phyloP scores from a whole-genome alignment of 2,113 vertebrate species.

The Clarias gariepinus region DNA sequence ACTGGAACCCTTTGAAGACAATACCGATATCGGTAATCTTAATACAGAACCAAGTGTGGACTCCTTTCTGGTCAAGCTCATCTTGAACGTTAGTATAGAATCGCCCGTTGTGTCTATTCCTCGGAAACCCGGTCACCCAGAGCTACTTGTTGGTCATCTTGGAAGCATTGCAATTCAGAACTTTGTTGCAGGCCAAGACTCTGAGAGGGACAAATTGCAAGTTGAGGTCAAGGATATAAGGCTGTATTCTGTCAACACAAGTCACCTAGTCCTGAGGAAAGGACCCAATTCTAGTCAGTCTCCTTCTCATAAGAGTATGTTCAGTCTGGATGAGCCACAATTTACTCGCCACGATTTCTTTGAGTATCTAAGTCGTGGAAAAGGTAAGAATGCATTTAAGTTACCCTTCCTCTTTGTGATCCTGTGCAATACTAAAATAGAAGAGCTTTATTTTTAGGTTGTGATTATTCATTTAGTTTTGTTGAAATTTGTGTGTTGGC shows the following conservation, averaged over 20 bases:
- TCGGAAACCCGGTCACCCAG: constrained; percentile 88
- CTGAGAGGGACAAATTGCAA: constrained; percentile 82
- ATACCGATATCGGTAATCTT: constrained; percentile 63
- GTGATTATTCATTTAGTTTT: neutral
- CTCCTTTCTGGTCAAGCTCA: constrained; percentile 85
- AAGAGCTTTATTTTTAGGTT: neutral
- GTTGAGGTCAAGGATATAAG: constrained; percentile 94
- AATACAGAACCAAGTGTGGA: constrained; percentile 65
- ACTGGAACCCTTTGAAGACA: constrained; percentile 74
- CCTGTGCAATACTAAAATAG: neutral
- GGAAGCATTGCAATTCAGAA: constrained; percentile 94
- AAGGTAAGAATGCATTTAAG: constrained; percentile 76
- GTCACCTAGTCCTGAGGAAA: constrained; percentile 72
- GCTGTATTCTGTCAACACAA: constrained; percentile 90
- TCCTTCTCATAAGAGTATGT: constrained; percentile 49
- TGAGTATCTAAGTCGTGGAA: constrained; percentile 84
- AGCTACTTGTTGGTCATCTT: constrained; percentile 90
- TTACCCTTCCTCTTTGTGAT: neutral
- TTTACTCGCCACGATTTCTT: constrained; percentile 96
- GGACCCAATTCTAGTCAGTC: constrained; percentile 48
- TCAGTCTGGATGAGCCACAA: constrained; percentile 79
- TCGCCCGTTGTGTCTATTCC: constrained; percentile 93
- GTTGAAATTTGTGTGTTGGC: neutral
- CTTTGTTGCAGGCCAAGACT: constrained; percentile 83
- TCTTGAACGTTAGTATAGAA: constrained; percentile 89